phyloP scores from a whole-genome alignment of 2,113 vertebrate genomes.

The Beaufortia kweichowensis region DNA sequence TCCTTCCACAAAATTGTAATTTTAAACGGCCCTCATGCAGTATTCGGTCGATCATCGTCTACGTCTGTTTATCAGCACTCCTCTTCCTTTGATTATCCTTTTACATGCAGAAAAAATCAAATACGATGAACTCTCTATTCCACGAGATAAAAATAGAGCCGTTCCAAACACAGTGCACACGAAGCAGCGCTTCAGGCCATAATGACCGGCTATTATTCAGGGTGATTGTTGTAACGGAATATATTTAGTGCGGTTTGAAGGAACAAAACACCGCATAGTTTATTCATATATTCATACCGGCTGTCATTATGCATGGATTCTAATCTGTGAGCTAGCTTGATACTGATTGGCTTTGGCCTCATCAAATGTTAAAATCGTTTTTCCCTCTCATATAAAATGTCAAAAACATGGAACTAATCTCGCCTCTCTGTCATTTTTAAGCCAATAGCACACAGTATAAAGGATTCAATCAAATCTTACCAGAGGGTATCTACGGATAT shows the following conservation, averaged over 20 bases:
- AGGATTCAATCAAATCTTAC: conserved; percentile 20
- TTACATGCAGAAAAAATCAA: not conserved
- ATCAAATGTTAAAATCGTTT: conserved; percentile 30
- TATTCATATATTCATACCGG: conserved; percentile 41
- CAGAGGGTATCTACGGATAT: conserved; percentile 13
- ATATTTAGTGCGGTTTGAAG: conserved; percentile 17
- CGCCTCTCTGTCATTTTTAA: conserved; percentile 25
- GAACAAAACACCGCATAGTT: conserved; percentile 14
- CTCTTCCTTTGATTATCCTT: conserved; percentile 13
- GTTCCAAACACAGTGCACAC: conserved; percentile 13
- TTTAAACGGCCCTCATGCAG: not conserved
- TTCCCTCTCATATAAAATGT: conserved; percentile 17
- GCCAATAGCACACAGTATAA: conserved; percentile 17
- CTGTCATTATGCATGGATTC: conserved; percentile 36
- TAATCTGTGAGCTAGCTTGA: conserved; percentile 27
- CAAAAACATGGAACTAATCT: conserved; percentile 20
- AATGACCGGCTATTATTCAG: conserved; percentile 42
- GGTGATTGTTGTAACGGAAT: conserved; percentile 33
- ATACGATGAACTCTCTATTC: conserved; percentile 14
- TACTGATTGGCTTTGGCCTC: conserved; percentile 30
- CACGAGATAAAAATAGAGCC: conserved; percentile 13
- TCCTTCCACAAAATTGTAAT: conserved; percentile 18
- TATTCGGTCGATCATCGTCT: conserved; percentile 15
- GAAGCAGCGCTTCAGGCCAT: conserved; percentile 20
- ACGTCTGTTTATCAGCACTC: not conserved